These are phyloP conservation scores for Temnothorax longispinosus DNA, from an alignment of 1,140 invertebrate species.

Conservation along the genomic window DNA sequence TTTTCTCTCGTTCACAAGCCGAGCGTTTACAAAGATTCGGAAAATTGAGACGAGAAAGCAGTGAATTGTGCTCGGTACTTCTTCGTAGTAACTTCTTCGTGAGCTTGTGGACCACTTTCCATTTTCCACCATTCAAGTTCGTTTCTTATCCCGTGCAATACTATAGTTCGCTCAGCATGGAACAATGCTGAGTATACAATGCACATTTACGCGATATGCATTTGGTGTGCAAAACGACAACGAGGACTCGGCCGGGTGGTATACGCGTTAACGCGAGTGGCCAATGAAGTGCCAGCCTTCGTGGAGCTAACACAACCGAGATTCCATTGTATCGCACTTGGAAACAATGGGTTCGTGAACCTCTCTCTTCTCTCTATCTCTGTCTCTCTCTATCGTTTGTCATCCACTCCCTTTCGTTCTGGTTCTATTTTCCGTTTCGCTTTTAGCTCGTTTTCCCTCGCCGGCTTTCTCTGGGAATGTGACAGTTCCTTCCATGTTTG, in stretches of 20 bases:
- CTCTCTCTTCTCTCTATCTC: background rate
- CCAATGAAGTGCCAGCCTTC: constrained; percentile 50
- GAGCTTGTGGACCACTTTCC: constrained; percentile 31
- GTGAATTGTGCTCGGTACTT: constrained; percentile 20
- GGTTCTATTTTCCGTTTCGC: constrained; percentile 39
- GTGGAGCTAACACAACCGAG: constrained; percentile 44
- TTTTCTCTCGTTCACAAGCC: background rate
- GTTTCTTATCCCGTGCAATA: constrained; percentile 23
- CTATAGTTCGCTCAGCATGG: background rate
- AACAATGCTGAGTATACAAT: constrained; percentile 60
- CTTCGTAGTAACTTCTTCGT: constrained; percentile 20
- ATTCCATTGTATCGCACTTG: constrained; percentile 57
- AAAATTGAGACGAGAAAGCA: constrained; percentile 31
- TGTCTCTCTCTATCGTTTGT: background rate
- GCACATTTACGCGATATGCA: constrained; percentile 53
- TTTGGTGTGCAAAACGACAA: constrained; percentile 55
- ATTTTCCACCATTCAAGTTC: constrained; percentile 42
- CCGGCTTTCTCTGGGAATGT: constrained; percentile 10
- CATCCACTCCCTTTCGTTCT: background rate
- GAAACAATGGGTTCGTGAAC: constrained; percentile 62
- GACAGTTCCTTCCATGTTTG: constrained; percentile 40
- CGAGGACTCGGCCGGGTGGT: constrained; percentile 48
- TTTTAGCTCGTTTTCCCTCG: constrained; percentile 29
- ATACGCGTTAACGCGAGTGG: constrained; percentile 57
- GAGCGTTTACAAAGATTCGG: constrained; percentile 5